Conservation (phyloP, 2,888 invertebrate species). For the Elmis aenea region DNA sequence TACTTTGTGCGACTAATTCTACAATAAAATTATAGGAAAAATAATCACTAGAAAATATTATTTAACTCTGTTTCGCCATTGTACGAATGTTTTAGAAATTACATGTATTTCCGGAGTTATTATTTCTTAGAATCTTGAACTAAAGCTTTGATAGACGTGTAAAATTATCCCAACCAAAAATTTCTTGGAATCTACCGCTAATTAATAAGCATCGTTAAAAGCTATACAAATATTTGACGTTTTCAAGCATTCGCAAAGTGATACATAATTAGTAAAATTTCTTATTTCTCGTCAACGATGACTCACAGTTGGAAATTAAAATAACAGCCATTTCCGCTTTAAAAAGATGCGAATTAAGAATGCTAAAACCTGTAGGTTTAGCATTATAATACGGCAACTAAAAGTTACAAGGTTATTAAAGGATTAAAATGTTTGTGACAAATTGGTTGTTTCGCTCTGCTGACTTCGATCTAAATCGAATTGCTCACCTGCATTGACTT, state of each 20-base stretch:
- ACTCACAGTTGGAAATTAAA: constrained; percentile 10
- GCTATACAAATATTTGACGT: constrained; percentile 21
- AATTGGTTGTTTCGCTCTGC: constrained; percentile 30
- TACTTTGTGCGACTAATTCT: too few relatives aligned
- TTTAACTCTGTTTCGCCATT: too few relatives aligned
- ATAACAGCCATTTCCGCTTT: constrained; percentile 11
- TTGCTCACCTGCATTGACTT: constrained; percentile 29
- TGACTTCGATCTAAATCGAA: constrained; percentile 27
- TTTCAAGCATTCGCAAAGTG: constrained; percentile 16
- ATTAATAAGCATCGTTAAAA: constrained; percentile 23
- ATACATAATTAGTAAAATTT: constrained; percentile 9
- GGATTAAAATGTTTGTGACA: constrained; percentile 31
- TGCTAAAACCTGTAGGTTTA: too few relatives aligned
- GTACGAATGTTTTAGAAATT: too few relatives aligned
- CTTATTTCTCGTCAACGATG: constrained; percentile 14
- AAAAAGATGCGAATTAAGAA: too few relatives aligned
- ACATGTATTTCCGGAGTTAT: too few relatives aligned
- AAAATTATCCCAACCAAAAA: constrained; percentile 10
- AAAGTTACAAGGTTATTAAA: constrained; percentile 14
- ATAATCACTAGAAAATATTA: too few relatives aligned
- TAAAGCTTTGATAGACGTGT: too few relatives aligned
- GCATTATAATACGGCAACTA: too few relatives aligned
- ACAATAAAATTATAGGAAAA: too few relatives aligned
- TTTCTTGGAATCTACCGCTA: constrained; percentile 17
- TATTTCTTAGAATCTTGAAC: too few relatives aligned